Conservation (phyloP, 2,797 vertebrate genomes). For the Graptemys geographica region DNA sequence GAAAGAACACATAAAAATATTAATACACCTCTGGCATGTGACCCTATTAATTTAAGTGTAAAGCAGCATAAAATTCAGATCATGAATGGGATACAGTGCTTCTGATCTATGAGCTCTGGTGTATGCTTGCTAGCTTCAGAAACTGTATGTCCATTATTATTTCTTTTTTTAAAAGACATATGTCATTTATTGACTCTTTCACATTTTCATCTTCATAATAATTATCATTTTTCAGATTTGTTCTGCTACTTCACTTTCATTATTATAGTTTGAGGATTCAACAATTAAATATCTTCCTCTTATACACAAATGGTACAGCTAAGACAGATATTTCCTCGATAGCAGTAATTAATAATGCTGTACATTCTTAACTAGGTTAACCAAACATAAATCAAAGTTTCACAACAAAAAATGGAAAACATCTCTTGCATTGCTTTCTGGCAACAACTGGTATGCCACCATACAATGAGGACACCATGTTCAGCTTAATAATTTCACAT, state of each 20-base stretch:
- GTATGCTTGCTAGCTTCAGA: conserved; percentile 22
- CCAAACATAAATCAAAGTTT: neutral
- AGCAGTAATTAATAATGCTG: conserved; percentile 22
- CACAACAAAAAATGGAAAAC: neutral
- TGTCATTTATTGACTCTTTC: conserved; percentile 25
- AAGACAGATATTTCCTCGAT: conserved; percentile 31
- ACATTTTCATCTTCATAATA: neutral
- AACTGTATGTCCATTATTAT: neutral
- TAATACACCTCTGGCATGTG: conserved; percentile 62
- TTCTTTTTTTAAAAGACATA: neutral
- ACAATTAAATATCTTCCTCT: conserved; percentile 40
- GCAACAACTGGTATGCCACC: neutral
- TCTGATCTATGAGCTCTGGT: conserved; percentile 4
- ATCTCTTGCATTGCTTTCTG: neutral
- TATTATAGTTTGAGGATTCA: conserved; percentile 26
- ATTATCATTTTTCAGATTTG: conserved; percentile 36
- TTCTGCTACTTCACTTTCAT: conserved; percentile 16
- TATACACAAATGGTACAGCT: conserved; percentile 20
- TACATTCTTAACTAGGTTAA: neutral
- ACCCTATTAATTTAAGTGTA: conserved; percentile 68
- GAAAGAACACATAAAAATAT: conserved; percentile 75
- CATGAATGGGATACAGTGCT: neutral
- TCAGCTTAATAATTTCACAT: neutral
- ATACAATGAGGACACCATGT: neutral
- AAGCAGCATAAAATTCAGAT: conserved; percentile 32